phyloP scores from a whole-genome alignment of 2,888 invertebrate species.

The Bellardia pandia region DNA sequence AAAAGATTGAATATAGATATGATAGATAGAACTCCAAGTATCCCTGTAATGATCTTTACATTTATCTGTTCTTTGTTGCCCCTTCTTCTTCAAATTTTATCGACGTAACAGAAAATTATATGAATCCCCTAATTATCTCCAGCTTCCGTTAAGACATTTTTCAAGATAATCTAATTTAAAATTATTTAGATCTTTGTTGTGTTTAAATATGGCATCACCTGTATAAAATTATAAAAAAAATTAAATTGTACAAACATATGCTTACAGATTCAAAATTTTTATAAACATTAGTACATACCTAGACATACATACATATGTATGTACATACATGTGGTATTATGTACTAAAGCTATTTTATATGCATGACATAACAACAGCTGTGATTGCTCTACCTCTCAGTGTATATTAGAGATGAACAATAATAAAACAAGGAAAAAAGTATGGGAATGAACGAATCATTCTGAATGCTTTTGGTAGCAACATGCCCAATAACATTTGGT shows the following conservation, averaged over 20 bases:
- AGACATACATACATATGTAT: neutral
- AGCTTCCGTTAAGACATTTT: no score
- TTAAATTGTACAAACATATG: slow-evolving; percentile 1
- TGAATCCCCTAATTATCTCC: no score
- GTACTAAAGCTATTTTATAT: slow-evolving; percentile 45
- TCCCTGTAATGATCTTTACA: no score
- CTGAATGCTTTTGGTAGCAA: slow-evolving; percentile 22
- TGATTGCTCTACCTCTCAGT: slow-evolving; percentile 42
- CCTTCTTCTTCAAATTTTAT: no score
- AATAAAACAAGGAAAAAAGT: slow-evolving; percentile 5
- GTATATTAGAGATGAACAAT: slow-evolving; percentile 40
- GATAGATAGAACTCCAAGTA: no score
- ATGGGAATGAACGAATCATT: slow-evolving; percentile 31
- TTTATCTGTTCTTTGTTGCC: no score
- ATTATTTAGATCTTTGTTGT: neutral
- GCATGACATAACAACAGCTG: slow-evolving; percentile 65
- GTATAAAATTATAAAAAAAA: neutral
- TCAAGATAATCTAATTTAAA: no score
- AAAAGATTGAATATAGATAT: no score
- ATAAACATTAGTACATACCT: neutral
- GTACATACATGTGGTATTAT: neutral
- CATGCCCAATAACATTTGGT: slow-evolving; percentile 29
- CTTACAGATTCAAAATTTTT: neutral
- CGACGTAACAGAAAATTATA: no score
- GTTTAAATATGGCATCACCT: neutral